A percentile compares a stretch with the other conserved stretches of the same genome.
phyloP scores from a whole-genome alignment of 1,140 invertebrate species.

The Polypedilum vanderplanki region DNA sequence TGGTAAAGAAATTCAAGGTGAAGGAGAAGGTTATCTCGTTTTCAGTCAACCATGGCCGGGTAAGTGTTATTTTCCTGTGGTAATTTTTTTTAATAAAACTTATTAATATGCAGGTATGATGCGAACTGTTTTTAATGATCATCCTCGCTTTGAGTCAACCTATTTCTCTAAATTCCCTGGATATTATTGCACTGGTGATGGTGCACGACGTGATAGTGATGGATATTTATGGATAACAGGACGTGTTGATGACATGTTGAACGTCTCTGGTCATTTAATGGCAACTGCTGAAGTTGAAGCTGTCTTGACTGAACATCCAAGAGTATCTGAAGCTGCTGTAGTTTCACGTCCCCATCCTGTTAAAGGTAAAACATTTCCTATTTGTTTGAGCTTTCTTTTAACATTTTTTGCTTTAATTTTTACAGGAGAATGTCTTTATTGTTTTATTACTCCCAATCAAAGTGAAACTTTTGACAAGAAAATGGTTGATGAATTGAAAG shows the following conservation, averaged over 20 bases:
- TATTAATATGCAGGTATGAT: conserved; percentile 64
- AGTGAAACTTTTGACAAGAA: conserved; percentile 61
- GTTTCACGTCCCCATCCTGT: conserved; percentile 87
- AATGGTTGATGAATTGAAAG: conserved; percentile 68
- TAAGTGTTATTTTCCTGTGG: too few species aligned
- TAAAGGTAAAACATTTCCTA: too few species aligned
- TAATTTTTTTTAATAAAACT: too few species aligned
- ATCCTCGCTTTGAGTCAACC: conserved; percentile 85
- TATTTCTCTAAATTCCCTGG: conserved; percentile 95
- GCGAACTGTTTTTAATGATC: conserved; percentile 86
- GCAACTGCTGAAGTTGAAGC: conserved; percentile 95
- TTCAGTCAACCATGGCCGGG: conserved; percentile 88
- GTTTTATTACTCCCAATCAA: conserved; percentile 85
- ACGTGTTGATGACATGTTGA: conserved; percentile 95
- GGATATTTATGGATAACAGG: conserved; percentile 97
- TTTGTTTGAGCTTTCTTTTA: too few species aligned
- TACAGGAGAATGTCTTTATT: conserved; percentile 87
- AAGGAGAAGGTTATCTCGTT: conserved; percentile 89
- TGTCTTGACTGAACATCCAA: conserved; percentile 73
- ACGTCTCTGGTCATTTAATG: conserved; percentile 95
- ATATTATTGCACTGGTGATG: conserved; percentile 96
- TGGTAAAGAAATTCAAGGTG: conserved; percentile 77
- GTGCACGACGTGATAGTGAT: conserved; percentile 82
- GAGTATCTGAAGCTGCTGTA: conserved; percentile 88
- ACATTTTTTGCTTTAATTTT: too few species aligned